These are phyloP conservation scores for Spinus olivaceus DNA, from an alignment of 2,797 vertebrate species.

Conservation along the genomic window DNA sequence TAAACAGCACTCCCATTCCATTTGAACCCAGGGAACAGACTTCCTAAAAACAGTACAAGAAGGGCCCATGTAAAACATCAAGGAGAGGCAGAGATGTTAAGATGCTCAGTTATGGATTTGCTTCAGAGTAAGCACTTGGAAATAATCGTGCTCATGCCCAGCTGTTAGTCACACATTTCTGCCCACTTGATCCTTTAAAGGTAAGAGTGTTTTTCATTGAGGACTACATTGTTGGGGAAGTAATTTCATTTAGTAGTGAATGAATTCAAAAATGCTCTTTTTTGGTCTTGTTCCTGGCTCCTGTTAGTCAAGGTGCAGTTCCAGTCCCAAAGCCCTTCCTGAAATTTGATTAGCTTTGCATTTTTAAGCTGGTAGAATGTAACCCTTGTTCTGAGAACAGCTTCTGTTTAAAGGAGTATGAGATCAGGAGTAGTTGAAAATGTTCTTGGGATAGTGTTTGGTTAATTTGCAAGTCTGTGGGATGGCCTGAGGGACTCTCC, in stretches of 20 bases:
- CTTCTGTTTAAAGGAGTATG: not conserved
- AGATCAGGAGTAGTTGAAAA: not conserved
- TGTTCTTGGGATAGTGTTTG: not conserved
- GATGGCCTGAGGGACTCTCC: not conserved
- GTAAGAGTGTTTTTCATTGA: not conserved
- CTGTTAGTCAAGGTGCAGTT: not conserved
- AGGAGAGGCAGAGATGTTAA: not conserved
- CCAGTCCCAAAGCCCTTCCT: not conserved
- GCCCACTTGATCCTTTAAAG: not conserved
- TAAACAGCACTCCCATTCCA: not conserved
- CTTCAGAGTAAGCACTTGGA: not conserved
- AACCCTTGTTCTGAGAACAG: not conserved
- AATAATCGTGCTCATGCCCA: not conserved
- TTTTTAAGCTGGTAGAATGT: not conserved
- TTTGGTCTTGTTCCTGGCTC: not conserved
- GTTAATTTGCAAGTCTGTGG: not conserved
- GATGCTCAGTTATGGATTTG: not conserved
- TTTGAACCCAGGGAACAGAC: not conserved
- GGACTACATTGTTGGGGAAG: not conserved
- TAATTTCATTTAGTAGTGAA: not conserved
- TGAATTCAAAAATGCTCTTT: not conserved
- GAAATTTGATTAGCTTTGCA: not conserved
- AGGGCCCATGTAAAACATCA: not conserved
- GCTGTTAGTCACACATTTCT: not conserved
- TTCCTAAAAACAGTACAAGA: not conserved